Conservation (phyloP, 2,113 vertebrate species). For the Ceyx margarethae region DNA sequence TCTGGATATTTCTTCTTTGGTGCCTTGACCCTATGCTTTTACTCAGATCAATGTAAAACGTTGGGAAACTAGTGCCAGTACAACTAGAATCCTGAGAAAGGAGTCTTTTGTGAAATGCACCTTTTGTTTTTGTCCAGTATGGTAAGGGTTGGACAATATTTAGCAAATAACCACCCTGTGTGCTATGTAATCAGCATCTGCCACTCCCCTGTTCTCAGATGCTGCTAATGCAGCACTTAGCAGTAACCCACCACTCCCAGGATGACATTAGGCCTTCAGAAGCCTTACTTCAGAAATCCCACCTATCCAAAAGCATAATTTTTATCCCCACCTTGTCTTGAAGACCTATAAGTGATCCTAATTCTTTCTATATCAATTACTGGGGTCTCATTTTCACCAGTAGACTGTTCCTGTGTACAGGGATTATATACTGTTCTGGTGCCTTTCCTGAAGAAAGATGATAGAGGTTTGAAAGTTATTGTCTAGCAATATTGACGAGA, state of each 20-base stretch:
- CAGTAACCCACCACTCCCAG: background rate
- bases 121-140: background rate
- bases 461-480: background rate
- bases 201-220: background rate
- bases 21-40: background rate
- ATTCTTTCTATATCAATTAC: background rate
- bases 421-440: fast-evolving
- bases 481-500: background rate
- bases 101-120: background rate
- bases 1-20: background rate
- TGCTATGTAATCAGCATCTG: background rate
- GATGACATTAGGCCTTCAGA: background rate
- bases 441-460: background rate
- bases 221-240: background rate
- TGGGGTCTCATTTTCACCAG: background rate
- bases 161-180: background rate
- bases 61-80: background rate
- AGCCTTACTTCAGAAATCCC: background rate
- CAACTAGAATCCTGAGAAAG: background rate
- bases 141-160: background rate
- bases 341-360: background rate
- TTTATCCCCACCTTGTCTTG: background rate
- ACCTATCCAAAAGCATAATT: background rate
- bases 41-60: background rate
- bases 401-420: background rate